Conservation (phyloP, 2,113 vertebrate species). For the Noturus placidus region DNA sequence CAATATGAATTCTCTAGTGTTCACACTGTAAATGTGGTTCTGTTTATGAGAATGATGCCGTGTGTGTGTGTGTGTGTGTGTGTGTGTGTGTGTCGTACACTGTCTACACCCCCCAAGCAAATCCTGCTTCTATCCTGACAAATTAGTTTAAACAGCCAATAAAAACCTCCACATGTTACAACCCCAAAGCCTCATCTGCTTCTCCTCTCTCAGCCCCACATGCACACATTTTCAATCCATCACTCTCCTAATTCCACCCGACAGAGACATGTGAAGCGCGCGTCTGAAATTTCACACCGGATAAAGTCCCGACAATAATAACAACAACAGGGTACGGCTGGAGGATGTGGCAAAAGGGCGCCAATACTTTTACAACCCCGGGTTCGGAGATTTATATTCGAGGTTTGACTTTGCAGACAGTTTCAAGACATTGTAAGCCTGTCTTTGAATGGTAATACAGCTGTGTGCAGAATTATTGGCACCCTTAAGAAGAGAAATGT, state of each 20-base stretch:
- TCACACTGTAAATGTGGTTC: constrained; percentile 7
- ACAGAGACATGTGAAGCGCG: background rate
- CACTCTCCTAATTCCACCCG: background rate
- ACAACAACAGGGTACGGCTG: background rate
- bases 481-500: background rate
- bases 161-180: constrained; percentile 38
- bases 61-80: background rate
- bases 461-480: background rate
- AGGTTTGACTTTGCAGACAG: background rate
- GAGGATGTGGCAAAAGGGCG: background rate
- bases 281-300: background rate
- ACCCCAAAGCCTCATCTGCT: constrained; percentile 1
- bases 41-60: background rate
- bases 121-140: constrained; percentile 19
- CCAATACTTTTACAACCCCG: background rate
- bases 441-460: background rate
- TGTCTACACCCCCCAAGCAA: background rate
- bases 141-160: constrained; percentile 43
- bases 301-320: background rate
- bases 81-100: background rate
- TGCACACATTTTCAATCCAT: background rate
- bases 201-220: background rate
- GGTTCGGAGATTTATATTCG: background rate
- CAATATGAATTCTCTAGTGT: background rate
- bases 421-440: background rate